Percentiles rank a stretch among this genome's conserved stretches.
phyloP scores from a whole-genome alignment of 1,140 invertebrate genomes.

The Drosophila burlai region DNA sequence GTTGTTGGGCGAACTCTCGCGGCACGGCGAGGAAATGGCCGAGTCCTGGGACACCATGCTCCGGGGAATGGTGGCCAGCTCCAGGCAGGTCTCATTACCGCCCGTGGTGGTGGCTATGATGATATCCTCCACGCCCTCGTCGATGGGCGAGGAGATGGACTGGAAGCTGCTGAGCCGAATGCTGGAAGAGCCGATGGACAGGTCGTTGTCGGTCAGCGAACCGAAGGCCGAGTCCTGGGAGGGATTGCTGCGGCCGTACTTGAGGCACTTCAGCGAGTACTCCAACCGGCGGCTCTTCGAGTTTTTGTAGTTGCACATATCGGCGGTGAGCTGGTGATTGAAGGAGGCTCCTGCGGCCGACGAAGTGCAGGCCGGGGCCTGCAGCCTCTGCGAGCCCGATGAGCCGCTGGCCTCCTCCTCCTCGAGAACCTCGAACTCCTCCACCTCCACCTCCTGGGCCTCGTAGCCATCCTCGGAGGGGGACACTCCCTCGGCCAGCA shows the following conservation, averaged over 20 bases:
- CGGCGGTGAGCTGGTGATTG: conserved; percentile 82
- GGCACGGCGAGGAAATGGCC: conserved; percentile 81
- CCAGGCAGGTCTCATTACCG: conserved; percentile 78
- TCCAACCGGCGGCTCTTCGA: conserved; percentile 83
- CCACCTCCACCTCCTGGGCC: conserved; percentile 25
- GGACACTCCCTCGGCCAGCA: conserved; percentile 45
- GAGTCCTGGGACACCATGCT: conserved; percentile 85
- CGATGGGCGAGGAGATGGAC: conserved; percentile 84
- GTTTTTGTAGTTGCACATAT: conserved; percentile 85
- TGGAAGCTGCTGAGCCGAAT: conserved; percentile 84
- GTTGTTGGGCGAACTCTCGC: conserved; percentile 80
- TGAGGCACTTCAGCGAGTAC: conserved; percentile 83
- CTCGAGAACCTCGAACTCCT: conserved; percentile 31
- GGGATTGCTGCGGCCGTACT: conserved; percentile 84
- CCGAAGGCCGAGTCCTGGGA: conserved; percentile 85
- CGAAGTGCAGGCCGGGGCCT: conserved; percentile 45
- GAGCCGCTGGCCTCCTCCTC: conserved; percentile 71
- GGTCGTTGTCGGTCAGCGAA: conserved; percentile 83
- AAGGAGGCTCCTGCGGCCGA: conserved; percentile 57
- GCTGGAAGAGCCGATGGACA: conserved; percentile 81
- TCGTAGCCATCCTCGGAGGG: conserved; percentile 8
- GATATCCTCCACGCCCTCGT: conserved; percentile 84
- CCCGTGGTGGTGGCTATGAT: conserved; percentile 84
- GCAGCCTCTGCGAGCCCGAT: conserved; percentile 42
- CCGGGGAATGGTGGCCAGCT: conserved; percentile 75